phyloP scores from a whole-genome alignment of 1,140 invertebrate species.

The Zaprionus kolodkinae region DNA sequence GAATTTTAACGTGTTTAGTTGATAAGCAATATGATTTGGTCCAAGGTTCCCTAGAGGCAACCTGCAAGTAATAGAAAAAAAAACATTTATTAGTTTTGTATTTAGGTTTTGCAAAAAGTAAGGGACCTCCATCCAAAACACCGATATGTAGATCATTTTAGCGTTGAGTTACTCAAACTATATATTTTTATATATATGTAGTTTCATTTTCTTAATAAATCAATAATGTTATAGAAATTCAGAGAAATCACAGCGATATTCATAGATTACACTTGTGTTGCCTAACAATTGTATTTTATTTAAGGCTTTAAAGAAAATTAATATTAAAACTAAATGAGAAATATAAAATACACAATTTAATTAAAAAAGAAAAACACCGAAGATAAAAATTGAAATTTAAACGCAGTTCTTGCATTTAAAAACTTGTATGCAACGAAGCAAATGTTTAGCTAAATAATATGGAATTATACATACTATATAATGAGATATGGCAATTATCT shows the following conservation, averaged over 20 bases:
- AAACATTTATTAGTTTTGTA: constrained; percentile 43
- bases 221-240: constrained; percentile 15
- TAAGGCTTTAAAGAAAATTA: constrained; percentile 45
- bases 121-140: constrained; percentile 26
- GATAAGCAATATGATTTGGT: constrained; percentile 51
- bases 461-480: constrained; percentile 32
- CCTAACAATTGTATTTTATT: constrained; percentile 65
- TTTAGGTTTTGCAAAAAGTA: constrained; percentile 41
- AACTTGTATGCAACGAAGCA: constrained; percentile 52
- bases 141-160: constrained; percentile 6
- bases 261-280: constrained; percentile 50
- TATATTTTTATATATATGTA: constrained; percentile 56
- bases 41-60: constrained; percentile 17
- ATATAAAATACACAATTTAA: constrained; percentile 30
- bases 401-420: constrained; percentile 69
- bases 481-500: neutral
- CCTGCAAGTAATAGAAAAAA: constrained; percentile 22
- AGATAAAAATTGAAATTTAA: constrained; percentile 32
- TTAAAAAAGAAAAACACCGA: constrained; percentile 31
- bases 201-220: constrained; percentile 12
- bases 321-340: constrained; percentile 28
- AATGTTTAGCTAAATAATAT: constrained; percentile 44
- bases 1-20: constrained; percentile 76
- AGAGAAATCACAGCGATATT: constrained; percentile 59
- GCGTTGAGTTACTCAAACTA: constrained; percentile 63